Evolutionary conservation across 2,797 vertebrate species (phyloP).

Genomic region (Coregonus suidteri): DNA sequence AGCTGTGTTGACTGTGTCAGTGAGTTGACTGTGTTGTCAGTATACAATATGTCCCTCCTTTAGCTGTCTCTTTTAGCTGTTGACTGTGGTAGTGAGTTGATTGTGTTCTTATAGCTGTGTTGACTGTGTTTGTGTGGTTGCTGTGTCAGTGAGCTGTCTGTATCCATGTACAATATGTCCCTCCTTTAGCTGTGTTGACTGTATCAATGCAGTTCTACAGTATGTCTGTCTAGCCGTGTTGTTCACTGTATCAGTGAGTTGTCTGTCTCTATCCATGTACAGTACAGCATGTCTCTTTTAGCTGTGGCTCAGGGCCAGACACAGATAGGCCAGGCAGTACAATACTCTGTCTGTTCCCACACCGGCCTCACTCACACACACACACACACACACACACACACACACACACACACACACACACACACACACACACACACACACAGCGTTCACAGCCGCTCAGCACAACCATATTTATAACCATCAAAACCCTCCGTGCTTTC

Average conservation of each 20-base stretch:
- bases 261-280: slow-evolving; percentile 20
- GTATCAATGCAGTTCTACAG: not conserved
- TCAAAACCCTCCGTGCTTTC: slow-evolving; percentile 1
- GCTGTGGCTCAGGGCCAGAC: slow-evolving; percentile 60
- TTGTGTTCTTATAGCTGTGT: not conserved
- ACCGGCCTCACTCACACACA: not conserved
- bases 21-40: not conserved
- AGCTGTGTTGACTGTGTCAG: not conserved
- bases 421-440: not conserved
- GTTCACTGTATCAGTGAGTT: not conserved
- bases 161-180: not conserved
- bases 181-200: not conserved
- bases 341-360: slow-evolving; percentile 66
- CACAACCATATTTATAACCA: slow-evolving; percentile 64
- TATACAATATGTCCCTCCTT: not conserved
- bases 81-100: not conserved
- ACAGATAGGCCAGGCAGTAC: slow-evolving; percentile 52
- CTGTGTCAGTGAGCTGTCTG: not conserved
- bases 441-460: slow-evolving; percentile 46
- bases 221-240: not conserved
- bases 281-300: slow-evolving; percentile 1
- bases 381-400: not conserved
- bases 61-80: not conserved
- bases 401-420: not conserved
- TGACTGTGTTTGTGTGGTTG: not conserved